Base-by-base conservation (phyloP, 1,140 invertebrate genomes). In the Nasonia vitripennis region DNA sequence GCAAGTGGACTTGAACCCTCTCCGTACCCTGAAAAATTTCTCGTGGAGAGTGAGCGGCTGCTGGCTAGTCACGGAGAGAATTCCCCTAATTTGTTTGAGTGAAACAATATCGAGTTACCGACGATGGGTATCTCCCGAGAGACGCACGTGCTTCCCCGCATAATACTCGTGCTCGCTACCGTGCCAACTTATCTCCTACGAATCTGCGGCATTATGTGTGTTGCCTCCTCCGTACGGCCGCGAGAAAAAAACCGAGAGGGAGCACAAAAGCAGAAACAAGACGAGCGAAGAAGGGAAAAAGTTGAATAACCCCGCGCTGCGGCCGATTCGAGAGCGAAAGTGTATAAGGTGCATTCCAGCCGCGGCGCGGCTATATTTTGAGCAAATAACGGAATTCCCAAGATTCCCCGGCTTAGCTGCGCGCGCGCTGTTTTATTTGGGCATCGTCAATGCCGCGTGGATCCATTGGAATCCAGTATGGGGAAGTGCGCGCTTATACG, bases 81-180 rank as follows among this genome's bases (percentile, higher is more conserved):
- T 90, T 92, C 89, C 87, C 89, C 88, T 93, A 93, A 92, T 93
- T 93, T 92, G 91, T 92, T 92, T 91, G 90, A 92, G 91, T 89
- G 90, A 92, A 93, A 92, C 91, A 93, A 93, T 93, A 93, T 93
- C 92, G 91, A 91, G 92, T 93, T 92, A 92, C 92, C 89, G 87
- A 68, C 87, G 92, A 93, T 92, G 88, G 86, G 80, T 92, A 93
- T 92, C 92, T 70, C 31, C 1, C 37, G 73, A 9, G 89, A 90
- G 88, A 91, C 90, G 90, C 91, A 90, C 91, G 91, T 93, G 92
- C 91, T 90, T 87, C 90, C 87, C 86, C 87, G 88, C 90, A 31
- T 31, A 73, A 73, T 73, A n/a, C 78, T 89, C 87, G 88, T 86
- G 88, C 87, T 84, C 87, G 91, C 91, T 92, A 92, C 92, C 89